A percentile compares a stretch with the other conserved stretches of the same genome.
phyloP scores from a whole-genome alignment of 2,797 vertebrate species.

The Phoebastria nigripes region DNA sequence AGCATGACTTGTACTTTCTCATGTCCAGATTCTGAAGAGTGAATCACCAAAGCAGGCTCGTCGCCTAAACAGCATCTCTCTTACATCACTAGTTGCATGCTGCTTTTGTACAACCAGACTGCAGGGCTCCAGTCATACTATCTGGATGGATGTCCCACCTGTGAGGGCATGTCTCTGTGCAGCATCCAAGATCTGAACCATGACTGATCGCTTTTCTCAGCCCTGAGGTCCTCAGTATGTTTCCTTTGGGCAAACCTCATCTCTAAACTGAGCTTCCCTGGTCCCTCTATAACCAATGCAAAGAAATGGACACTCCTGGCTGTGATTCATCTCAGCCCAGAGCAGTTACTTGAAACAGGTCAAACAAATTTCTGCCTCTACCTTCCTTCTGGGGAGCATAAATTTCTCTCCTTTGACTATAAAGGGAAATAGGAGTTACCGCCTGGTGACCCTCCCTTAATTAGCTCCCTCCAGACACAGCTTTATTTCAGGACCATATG shows the following conservation, averaged over 20 bases:
- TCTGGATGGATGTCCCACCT: background rate
- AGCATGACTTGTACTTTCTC: background rate
- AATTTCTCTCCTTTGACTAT: background rate
- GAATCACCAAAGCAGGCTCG: background rate
- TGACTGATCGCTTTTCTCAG: background rate
- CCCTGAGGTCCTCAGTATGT: background rate
- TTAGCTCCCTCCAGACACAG: background rate
- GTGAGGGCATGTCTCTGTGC: background rate
- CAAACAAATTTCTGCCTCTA: background rate
- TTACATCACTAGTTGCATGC: background rate
- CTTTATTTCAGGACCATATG: background rate
- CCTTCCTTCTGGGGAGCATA: background rate
- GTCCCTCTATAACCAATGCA: background rate
- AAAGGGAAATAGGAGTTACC: background rate
- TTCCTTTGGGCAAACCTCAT: background rate
- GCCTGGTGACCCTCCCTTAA: background rate
- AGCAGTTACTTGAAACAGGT: background rate
- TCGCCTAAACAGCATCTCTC: background rate
- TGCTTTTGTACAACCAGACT: background rate
- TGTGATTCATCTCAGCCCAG: background rate
- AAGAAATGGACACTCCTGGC: background rate
- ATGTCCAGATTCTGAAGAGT: background rate
- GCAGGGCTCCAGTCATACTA: background rate
- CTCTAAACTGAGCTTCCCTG: background rate
- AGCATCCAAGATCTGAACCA: fast-evolving